Evolutionary conservation across 1,140 invertebrate species (phyloP).

Genomic region (Zaprionus kolodkinae): DNA sequence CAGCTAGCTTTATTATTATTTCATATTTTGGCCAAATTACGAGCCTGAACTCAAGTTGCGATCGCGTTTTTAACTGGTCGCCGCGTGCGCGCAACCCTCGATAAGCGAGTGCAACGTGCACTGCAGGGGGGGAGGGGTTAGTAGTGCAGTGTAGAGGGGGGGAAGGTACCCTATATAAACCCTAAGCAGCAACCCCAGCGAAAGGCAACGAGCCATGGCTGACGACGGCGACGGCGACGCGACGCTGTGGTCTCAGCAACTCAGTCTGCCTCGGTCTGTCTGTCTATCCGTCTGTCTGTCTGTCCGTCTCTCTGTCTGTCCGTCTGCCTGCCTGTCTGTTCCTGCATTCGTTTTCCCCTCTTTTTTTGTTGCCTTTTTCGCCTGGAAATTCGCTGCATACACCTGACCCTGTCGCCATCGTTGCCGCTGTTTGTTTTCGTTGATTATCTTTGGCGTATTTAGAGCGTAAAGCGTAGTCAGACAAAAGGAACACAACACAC

Average conservation of each 20-base stretch:
- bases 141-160: background rate
- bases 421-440: constrained; percentile 79
- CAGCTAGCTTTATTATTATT: constrained; percentile 44
- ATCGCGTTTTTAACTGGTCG: constrained; percentile 44
- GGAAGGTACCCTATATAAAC: constrained; percentile 32
- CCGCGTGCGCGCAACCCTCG: constrained; percentile 49
- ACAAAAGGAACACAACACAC: constrained; percentile 51
- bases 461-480: constrained; percentile 84
- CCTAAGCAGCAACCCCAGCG: constrained; percentile 37
- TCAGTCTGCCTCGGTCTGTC: background rate
- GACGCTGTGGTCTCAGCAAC: constrained; percentile 5
- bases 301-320: background rate
- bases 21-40: constrained; percentile 57
- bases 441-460: constrained; percentile 84
- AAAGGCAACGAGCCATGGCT: constrained; percentile 43
- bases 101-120: background rate
- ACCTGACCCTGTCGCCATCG: constrained; percentile 75
- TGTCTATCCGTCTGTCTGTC: too few relatives aligned
- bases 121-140: background rate
- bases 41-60: constrained; percentile 29
- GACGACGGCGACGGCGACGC: background rate
- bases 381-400: constrained; percentile 64
- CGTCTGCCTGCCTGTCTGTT: too few relatives aligned
- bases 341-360: constrained; percentile 18
- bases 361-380: constrained; percentile 16